Base-by-base conservation (phyloP, 2,797 vertebrate genomes). In the Myotis planiceps region DNA sequence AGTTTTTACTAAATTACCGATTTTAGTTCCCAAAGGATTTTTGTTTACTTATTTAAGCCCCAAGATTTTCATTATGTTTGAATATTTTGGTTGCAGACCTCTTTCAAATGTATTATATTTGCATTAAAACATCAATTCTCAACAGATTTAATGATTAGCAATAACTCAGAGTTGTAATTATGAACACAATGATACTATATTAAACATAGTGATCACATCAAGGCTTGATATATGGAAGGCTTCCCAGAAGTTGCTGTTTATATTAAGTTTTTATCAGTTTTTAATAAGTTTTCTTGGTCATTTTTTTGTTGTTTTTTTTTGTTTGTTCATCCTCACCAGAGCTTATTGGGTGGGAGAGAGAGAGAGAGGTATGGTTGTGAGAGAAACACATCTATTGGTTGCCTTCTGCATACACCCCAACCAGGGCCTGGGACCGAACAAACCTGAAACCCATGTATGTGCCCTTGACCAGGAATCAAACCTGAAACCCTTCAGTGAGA, bases 31-130 rank as follows among this genome's bases (percentile, higher is more conserved):
- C 53, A 76, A 18, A 60, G 29, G 87, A 39, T 25, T 91, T 81
- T 23, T 49, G 4, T 25, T 83, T 29, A 34, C 47, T 72, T 83
- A 63, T 7, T 55, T 47, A 88, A 92, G 25, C 29, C 1, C 37
- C 25, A 72, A 47, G 65, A 68, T 94, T 90, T 90, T 81, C 32
- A 47, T 75, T 90, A 37, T 85, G 32, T 55, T 93, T 83, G 86
- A 93, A 58, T 80, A 75, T 80, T 83, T 80, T 88, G 14, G 0
- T 68, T 96, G 49, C 6, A 86, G 58, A 21, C 18, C 8, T 91
- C 32, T 96, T 32, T 68, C 15, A 92, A 58, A 51, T 45, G 5
- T 88, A 68, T 94, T 92, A 72, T 72, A 76, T 75, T 92, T 88
- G 15, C 23, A 27, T 88, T 55, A 55, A 91, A 75, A 84, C 7